These are phyloP conservation scores for Strix aluco DNA, from an alignment of 2,113 vertebrate genomes.

Conservation along the genomic window DNA sequence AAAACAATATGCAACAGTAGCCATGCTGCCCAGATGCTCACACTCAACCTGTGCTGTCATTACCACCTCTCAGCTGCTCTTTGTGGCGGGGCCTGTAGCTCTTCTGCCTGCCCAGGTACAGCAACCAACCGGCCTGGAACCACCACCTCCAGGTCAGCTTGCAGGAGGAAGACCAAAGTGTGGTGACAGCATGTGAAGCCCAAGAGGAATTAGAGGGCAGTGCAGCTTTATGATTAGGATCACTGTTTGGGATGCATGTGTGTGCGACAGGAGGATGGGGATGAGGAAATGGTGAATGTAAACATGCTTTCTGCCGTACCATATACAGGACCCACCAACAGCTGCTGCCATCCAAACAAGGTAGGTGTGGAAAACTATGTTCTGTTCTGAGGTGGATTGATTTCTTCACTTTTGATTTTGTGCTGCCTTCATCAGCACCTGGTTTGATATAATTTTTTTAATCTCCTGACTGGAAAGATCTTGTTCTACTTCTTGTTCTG, in stretches of 20 bases:
- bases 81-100: background rate
- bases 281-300: background rate
- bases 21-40: background rate
- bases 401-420: background rate
- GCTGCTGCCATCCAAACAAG: background rate
- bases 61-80: background rate
- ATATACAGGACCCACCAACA: background rate
- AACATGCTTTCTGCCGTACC: background rate
- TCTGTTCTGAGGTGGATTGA: background rate
- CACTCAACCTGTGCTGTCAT: background rate
- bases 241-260: background rate
- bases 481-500: background rate
- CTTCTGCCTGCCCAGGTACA: background rate
- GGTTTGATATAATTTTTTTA: background rate
- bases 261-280: background rate
- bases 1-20: background rate
- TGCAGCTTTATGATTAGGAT: background rate
- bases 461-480: background rate
- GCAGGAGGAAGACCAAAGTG: background rate
- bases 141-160: background rate
- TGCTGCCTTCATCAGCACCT: background rate
- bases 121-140: rapidly evolving
- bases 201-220: background rate
- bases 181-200: background rate
- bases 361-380: rapidly evolving